Evolutionary conservation across 2,888 invertebrate species (phyloP).

Genomic region (Ectemnius cavifrons): DNA sequence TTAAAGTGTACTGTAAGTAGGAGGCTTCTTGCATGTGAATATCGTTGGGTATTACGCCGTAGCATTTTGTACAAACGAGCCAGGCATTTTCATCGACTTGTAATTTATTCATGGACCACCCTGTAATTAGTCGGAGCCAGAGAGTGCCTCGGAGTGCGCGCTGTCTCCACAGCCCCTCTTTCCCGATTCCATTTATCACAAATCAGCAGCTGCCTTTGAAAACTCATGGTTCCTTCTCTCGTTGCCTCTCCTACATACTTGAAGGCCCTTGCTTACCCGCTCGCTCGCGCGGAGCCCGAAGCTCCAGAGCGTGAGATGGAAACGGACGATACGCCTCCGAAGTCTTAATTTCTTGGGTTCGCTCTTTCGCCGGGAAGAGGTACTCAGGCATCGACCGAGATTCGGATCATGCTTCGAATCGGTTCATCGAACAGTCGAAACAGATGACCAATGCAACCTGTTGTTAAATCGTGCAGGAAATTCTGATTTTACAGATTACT

Average conservation of each 20-base stretch:
- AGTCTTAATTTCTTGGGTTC: background rate
- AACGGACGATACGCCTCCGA: conserved; percentile 14
- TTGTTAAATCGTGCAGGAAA: too few species aligned
- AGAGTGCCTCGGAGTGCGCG: conserved; percentile 64
- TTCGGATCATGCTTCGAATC: too few species aligned
- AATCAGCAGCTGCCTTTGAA: conserved; percentile 68
- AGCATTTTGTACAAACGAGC: conserved; percentile 56
- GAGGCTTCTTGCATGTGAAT: conserved; percentile 18
- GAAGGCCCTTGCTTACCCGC: background rate
- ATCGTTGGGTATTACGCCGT: conserved; percentile 44
- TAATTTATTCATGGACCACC: conserved; percentile 71
- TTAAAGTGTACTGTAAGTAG: too few species aligned
- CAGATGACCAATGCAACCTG: too few species aligned
- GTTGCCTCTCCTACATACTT: conserved; percentile 6
- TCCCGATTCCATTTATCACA: conserved; percentile 72
- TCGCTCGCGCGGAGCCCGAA: background rate
- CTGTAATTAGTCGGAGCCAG: conserved; percentile 68
- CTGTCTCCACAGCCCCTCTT: conserved; percentile 65
- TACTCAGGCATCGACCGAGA: background rate
- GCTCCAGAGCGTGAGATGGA: conserved; percentile 5
- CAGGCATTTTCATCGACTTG: conserved; percentile 66
- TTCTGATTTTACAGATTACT: too few species aligned
- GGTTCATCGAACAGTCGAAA: too few species aligned
- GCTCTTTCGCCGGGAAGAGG: background rate
- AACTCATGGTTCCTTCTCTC: conserved; percentile 37